Evolutionary conservation across 2,113 vertebrate species (phyloP).

Genomic region (Myotis yumanensis): DNA sequence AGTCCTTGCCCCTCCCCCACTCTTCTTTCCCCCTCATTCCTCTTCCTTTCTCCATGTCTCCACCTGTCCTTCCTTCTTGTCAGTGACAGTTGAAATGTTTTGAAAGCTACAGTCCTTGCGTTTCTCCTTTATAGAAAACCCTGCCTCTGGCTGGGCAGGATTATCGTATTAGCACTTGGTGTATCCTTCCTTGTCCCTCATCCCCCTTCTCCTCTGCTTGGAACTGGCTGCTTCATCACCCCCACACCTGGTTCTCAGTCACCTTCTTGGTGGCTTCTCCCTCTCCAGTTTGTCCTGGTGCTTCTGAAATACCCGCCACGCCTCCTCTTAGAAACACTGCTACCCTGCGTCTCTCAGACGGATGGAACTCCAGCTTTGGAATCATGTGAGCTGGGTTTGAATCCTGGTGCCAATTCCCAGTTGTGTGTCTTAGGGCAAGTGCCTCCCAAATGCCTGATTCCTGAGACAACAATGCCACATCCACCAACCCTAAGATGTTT

Average conservation of each 20-base stretch:
- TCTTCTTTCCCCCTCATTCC: not conserved
- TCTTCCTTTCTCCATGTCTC: not conserved
- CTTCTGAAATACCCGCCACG: not conserved
- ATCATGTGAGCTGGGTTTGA: rapidly evolving
- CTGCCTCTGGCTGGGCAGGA: not conserved
- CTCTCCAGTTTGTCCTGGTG: not conserved
- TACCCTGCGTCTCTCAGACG: not conserved
- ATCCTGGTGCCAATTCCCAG: not conserved
- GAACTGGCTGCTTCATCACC: rapidly evolving
- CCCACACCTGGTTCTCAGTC: not conserved
- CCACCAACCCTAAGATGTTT: not conserved
- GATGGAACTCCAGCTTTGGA: not conserved
- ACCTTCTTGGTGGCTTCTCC: not conserved
- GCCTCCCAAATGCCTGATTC: not conserved
- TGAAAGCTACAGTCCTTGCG: not conserved
- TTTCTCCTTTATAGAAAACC: not conserved
- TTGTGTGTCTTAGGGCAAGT: not conserved
- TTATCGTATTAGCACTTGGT: not conserved
- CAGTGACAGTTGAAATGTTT: not conserved
- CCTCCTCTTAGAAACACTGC: not conserved
- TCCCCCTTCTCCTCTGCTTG: not conserved
- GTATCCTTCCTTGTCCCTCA: not conserved
- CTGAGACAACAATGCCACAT: not conserved
- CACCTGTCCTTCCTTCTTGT: not conserved
- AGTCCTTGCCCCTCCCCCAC: not conserved